Conservation (phyloP, 2,797 vertebrate genomes). For the Bucorvus abyssinicus region DNA sequence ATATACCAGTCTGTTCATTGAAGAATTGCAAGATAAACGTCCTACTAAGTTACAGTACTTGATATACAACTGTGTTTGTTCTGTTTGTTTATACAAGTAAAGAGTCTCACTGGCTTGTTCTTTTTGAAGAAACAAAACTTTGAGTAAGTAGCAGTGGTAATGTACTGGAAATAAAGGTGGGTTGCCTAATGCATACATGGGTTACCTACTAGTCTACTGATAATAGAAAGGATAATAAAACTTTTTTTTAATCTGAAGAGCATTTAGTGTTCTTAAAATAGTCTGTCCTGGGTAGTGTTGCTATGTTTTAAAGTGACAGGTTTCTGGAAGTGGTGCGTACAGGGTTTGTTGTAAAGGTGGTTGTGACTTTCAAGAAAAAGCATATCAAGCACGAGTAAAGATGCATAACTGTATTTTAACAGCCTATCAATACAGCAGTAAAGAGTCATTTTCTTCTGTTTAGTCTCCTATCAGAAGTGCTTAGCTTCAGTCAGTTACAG, state of each 20-base stretch:
- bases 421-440: neutral
- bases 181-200: neutral
- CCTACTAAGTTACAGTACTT: neutral
- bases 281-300: neutral
- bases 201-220: neutral
- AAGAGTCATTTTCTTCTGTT: neutral
- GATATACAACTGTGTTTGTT: neutral
- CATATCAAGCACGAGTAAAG: neutral
- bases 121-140: constrained; percentile 22
- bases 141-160: neutral
- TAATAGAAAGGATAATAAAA: neutral
- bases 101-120: neutral
- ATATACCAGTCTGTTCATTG: neutral
- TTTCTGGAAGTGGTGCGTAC: neutral
- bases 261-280: neutral
- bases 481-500: neutral
- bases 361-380: neutral
- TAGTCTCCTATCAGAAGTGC: neutral
- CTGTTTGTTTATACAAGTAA: neutral
- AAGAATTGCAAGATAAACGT: neutral
- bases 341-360: neutral
- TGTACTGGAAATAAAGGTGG: constrained; percentile 31
- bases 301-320: neutral
- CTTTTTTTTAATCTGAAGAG: neutral
- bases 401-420: neutral